Base-by-base conservation (phyloP, 1,140 invertebrate genomes). In the Capitella teleta region DNA sequence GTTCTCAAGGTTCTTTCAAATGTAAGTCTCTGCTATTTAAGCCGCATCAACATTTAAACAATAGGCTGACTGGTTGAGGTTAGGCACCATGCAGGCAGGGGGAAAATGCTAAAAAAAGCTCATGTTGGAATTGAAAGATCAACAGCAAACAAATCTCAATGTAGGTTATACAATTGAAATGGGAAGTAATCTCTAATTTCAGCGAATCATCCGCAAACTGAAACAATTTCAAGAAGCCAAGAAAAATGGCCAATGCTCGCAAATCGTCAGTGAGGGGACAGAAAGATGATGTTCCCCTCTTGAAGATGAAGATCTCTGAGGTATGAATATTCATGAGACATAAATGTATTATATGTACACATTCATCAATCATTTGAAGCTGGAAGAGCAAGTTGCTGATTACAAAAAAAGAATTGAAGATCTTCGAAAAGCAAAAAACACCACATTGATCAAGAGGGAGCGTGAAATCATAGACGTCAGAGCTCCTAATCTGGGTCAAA, bases 351-450 rank as follows among this genome's bases (percentile, higher is more conserved):
- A 38, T 1, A 4, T 12, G 5, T 18, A 38, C 5, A 38, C 36
- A 38, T 1, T 38, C 36, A 16, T 0, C 16, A 38, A 38, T 38
- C 36, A 38, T 40, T 56, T 56, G 5, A 32, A 69, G 61, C 44
- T 69, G 5, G 66, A 69, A 51, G 53, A 55, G 8, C 63, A 69
- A 53, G 64, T 69, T 1, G n/a, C 48, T 1, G 52, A 50, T 28
- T 41, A 64, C 23, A 69, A 61, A 49, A 59, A 57, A n/a, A 57
- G 62, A 43, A 51, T 69, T 6, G 66, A 69, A 49, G 64, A 66
- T 16, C 43, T 69, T 28, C 42, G 67, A n/a, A 68, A 67, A 53
- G 67, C 67, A 3, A 69, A 69, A 47, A 67, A 64, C 47, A 69
- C 66, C 16, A 69, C 64, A 16, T 52, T 68, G 5, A 45, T 62